Percentiles rank a stretch among this genome's conserved stretches.
Evolutionary conservation across 2,888 invertebrate genomes (phyloP).

Genomic region (Lysandra bellargus): DNA sequence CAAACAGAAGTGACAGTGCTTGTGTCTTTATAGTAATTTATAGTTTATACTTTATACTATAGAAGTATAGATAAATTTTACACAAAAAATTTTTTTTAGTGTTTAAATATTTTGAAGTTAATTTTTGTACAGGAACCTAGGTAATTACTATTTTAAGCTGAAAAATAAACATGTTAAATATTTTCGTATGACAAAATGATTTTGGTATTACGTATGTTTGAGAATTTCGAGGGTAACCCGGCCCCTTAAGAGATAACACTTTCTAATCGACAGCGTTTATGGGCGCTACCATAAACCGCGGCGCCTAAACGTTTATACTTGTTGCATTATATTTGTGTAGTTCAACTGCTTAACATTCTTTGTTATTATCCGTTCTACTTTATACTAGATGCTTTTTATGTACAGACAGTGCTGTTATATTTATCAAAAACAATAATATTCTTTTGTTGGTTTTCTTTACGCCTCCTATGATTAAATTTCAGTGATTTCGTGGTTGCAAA

Average conservation of each 20-base stretch:
- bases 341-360: constrained; percentile 61
- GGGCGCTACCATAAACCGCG: no score
- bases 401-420: not conserved
- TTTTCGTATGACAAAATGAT: no score
- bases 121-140: no score
- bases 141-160: no score
- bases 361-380: constrained; percentile 57
- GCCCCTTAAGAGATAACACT: constrained; percentile 42
- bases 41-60: no score
- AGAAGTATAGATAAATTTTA: no score
- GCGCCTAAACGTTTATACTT: constrained; percentile 54
- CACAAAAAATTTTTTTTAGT: no score
- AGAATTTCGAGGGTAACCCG: no score
- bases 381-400: constrained; percentile 31
- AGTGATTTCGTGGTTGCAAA: no score
- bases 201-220: no score
- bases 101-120: no score
- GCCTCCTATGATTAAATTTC: not conserved
- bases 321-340: constrained; percentile 49
- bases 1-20: constrained; percentile 4
- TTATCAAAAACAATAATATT: not conserved
- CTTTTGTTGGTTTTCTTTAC: not conserved
- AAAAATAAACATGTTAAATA: no score
- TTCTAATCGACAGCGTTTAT: constrained; percentile 52
- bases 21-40: not conserved